Conservation (phyloP, 2,888 invertebrate species). For the Brenthis hecate region DNA sequence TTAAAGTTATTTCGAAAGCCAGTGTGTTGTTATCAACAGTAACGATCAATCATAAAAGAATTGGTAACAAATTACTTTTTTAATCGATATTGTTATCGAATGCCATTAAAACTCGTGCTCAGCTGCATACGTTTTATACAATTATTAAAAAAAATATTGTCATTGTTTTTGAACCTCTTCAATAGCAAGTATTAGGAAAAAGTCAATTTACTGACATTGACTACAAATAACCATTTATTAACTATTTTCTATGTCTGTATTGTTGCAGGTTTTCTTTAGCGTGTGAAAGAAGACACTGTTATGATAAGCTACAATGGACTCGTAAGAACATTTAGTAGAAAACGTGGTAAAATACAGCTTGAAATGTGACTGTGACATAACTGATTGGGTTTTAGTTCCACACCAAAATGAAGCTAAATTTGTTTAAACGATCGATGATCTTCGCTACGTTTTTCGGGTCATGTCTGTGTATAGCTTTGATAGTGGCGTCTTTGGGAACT, state of each 20-base stretch:
- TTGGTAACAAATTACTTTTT: no score
- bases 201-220: constrained; percentile 19
- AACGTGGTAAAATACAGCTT: constrained; percentile 46
- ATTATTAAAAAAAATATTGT: no score
- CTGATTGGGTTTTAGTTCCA: constrained; percentile 42
- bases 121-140: no score
- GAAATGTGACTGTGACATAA: constrained; percentile 58
- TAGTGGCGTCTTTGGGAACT: constrained; percentile 91
- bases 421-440: constrained; percentile 89
- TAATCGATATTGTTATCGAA: no score
- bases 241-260: constrained; percentile 26
- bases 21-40: no score
- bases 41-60: no score
- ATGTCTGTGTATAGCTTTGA: constrained; percentile 88
- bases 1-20: no score
- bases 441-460: constrained; percentile 92
- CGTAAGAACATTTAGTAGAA: constrained; percentile 61
- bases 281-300: constrained; percentile 53
- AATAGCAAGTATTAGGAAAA: not conserved
- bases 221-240: constrained; percentile 10
- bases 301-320: constrained; percentile 61
- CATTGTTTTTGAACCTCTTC: not conserved
- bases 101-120: no score
- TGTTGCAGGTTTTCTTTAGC: constrained; percentile 62
- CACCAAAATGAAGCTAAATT: constrained; percentile 82